Evolutionary conservation across 2,888 invertebrate genomes (phyloP).

Genomic region (Brachyptera risi): DNA sequence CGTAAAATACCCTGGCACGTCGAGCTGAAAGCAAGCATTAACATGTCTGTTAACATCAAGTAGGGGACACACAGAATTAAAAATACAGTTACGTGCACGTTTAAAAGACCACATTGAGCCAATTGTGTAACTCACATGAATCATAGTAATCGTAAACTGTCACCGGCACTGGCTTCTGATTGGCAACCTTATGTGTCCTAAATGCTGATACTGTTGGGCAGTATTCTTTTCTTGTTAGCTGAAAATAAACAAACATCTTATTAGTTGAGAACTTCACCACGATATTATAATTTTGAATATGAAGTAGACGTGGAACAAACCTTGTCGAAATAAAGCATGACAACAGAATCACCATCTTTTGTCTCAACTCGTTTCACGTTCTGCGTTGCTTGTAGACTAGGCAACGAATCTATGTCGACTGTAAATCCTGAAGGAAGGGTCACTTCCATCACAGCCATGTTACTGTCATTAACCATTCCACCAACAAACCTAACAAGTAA

Average conservation of each 20-base stretch:
- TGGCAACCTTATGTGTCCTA: slow-evolving; percentile 76
- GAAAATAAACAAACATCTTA: slow-evolving; percentile 33
- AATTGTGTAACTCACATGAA: slow-evolving; percentile 61
- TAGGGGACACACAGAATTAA: too few relatives aligned
- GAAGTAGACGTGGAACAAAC: slow-evolving; percentile 42
- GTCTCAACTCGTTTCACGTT: slow-evolving; percentile 65
- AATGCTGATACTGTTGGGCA: slow-evolving; percentile 83
- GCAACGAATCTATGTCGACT: slow-evolving; percentile 70
- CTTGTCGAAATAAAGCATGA: slow-evolving; percentile 70
- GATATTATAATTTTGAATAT: too few relatives aligned
- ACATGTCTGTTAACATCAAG: too few relatives aligned
- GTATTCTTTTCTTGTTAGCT: slow-evolving; percentile 56
- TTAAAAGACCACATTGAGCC: too few relatives aligned
- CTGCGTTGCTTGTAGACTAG: slow-evolving; percentile 53
- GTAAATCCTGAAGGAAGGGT: slow-evolving; percentile 88
- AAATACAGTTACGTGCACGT: too few relatives aligned
- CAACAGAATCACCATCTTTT: slow-evolving; percentile 59
- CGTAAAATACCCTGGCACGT: slow-evolving; percentile 78
- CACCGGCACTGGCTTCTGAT: slow-evolving; percentile 81
- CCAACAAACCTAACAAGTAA: slow-evolving; percentile 59
- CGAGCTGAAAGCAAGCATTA: slow-evolving; percentile 65
- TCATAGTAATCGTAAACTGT: slow-evolving; percentile 89
- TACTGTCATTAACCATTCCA: slow-evolving; percentile 63
- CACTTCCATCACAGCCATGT: slow-evolving; percentile 88
- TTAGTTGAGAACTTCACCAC: too few relatives aligned